These are phyloP conservation scores for Rhinogobius similis DNA, from an alignment of 2,113 vertebrate species.

Conservation along the genomic window DNA sequence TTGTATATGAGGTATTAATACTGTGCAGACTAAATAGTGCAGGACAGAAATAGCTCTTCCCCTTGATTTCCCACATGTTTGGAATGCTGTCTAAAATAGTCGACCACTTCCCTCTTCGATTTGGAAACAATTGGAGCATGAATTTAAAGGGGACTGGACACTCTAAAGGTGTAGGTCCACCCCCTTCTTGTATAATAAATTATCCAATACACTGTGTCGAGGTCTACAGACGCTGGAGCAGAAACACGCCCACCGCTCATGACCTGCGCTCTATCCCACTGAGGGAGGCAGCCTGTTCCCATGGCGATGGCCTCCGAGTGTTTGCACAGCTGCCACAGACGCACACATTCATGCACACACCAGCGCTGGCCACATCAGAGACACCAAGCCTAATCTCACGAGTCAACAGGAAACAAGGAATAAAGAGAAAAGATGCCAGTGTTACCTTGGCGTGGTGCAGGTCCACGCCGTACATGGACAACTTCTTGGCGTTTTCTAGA, in stretches of 20 bases:
- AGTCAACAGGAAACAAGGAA: constrained; percentile 15
- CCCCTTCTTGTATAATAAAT: neutral
- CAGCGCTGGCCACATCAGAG: constrained; percentile 56
- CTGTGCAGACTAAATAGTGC: constrained; percentile 20
- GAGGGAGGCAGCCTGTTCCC: constrained; percentile 57
- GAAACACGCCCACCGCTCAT: constrained; percentile 33
- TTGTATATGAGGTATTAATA: constrained; percentile 8
- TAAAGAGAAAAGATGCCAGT: neutral
- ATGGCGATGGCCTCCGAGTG: constrained; percentile 64
- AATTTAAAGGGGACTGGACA: constrained; percentile 41
- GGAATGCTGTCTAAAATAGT: constrained; percentile 17
- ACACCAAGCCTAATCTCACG: constrained; percentile 34
- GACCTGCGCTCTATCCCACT: constrained; percentile 53
- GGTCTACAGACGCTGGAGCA: constrained; percentile 37
- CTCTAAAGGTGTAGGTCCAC: constrained; percentile 12
- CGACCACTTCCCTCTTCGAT: constrained; percentile 14
- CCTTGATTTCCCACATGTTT: constrained; percentile 43
- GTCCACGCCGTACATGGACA: constrained; percentile 98
- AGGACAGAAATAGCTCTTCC: constrained; percentile 35
- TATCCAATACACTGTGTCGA: constrained; percentile 1
- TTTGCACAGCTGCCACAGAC: constrained; percentile 76
- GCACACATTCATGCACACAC: constrained; percentile 15
- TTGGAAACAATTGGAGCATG: constrained; percentile 46
- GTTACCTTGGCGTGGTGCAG: constrained; percentile 96
- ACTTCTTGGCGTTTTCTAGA: constrained; percentile 96